phyloP scores from a whole-genome alignment of 2,888 invertebrate species.

The Synanthedon tipuliformis region DNA sequence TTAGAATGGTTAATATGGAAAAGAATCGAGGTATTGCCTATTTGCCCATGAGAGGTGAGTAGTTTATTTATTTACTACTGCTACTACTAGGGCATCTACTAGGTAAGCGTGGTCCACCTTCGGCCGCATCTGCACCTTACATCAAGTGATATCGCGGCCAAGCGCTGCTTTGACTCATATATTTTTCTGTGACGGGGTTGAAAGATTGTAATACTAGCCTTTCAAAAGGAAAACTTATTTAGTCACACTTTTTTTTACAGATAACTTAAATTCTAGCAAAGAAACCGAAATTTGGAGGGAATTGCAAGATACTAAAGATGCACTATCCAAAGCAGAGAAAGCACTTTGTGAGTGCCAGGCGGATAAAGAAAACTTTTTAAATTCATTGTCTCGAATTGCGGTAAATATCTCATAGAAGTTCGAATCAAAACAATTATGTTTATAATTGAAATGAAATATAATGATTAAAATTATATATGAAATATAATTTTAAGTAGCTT shows the following conservation, averaged over 20 bases:
- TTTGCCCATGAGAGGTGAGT: conserved; percentile 44
- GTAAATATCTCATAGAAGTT: conserved; percentile 25
- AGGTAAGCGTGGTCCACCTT: no score
- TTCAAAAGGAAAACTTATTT: background rate
- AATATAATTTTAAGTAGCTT: no score
- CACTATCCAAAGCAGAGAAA: conserved; percentile 44
- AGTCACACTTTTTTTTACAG: conserved; percentile 16
- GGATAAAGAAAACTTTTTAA: conserved; percentile 63
- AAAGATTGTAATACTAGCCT: background rate
- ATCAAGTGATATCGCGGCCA: no score
- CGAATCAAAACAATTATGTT: no score
- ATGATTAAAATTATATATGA: no score
- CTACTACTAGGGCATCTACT: no score
- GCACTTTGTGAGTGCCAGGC: conserved; percentile 44
- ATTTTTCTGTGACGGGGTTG: background rate
- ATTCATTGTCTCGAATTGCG: conserved; percentile 56
- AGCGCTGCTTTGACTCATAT: no score
- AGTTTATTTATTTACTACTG: no score
- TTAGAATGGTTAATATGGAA: conserved; percentile 39
- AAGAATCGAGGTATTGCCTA: conserved; percentile 41
- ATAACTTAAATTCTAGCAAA: conserved; percentile 49
- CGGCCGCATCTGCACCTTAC: no score
- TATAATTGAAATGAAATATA: no score
- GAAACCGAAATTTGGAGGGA: conserved; percentile 66
- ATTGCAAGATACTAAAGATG: conserved; percentile 40